Evolutionary conservation across 1,140 invertebrate genomes (phyloP), one percentile per base, ranked within the genome.

Genomic region (Camponotus floridanus): DNA sequence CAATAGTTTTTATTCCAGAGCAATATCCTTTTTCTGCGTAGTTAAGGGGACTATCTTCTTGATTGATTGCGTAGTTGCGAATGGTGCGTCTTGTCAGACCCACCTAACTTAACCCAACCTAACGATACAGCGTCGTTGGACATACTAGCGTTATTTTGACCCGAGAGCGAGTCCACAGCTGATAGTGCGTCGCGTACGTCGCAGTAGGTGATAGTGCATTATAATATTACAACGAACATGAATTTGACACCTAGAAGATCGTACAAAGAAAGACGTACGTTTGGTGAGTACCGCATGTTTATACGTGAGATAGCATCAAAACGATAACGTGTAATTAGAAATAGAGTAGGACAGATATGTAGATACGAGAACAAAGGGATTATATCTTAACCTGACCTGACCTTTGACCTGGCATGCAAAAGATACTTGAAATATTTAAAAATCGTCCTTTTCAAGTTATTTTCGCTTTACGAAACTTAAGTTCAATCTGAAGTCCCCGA

Each of bases 251-350:
- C 87, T 13, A 94, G 92, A 62, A 83, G 64, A 8, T 86, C 91
- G 5, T 94, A 93, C 85, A 94, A 94, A 76, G 93, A 94, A 78
- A 94, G 83, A 85, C 92, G 93, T 70, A 88, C 94, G 4, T 93
- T 94, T 79, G 93, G 94, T 94, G 67, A 91, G 90, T 87, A 51
- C 15, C 4, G 4, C 48, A 51, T 51, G 11, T 26, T 26, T 26
- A 26, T 51, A 18, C 2, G 48, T 51, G 15, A 51, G 13, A 18
- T 18, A 18, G 15, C 18, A 51, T 51, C 48, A 18, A 51, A 51
- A 15, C 4, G 48, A 18, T 15, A 48, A 13, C 11, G 15, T 51
- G 15, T 51, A 51, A 11, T 51, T 51, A 51, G 48, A 4, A 18
- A 51, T 39, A 59, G 33, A 13, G 55, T 26, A 39, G 70, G 13